Evolutionary conservation across 1,140 invertebrate genomes (phyloP).

Genomic region (Calycopis cecrops): DNA sequence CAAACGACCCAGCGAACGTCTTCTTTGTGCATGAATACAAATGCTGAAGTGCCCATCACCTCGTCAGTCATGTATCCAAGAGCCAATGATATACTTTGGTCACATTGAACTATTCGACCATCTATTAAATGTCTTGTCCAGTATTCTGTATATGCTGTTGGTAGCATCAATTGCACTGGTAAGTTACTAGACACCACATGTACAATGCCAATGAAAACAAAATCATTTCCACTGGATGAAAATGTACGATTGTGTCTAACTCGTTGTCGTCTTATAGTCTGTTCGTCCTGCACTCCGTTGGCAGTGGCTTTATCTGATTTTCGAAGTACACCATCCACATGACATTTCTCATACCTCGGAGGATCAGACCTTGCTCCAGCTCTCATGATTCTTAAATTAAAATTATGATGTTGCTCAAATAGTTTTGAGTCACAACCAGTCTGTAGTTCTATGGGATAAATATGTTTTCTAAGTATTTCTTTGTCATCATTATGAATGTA

Average conservation of each 20-base stretch:
- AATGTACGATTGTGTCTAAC: constrained; percentile 69
- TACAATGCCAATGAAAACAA: constrained; percentile 82
- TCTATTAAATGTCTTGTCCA: constrained; percentile 89
- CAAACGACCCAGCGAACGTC: constrained; percentile 91
- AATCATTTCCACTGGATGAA: constrained; percentile 76
- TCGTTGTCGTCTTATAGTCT: constrained; percentile 72
- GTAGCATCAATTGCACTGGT: constrained; percentile 82
- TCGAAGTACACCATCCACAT: constrained; percentile 76
- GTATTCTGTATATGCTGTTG: constrained; percentile 86
- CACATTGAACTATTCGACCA: constrained; percentile 90
- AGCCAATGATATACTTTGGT: constrained; percentile 90
- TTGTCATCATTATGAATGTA: constrained; percentile 89
- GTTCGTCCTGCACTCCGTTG: constrained; percentile 65
- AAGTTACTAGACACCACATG: constrained; percentile 80
- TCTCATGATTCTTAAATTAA: constrained; percentile 77
- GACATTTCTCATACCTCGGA: constrained; percentile 83
- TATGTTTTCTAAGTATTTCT: constrained; percentile 82
- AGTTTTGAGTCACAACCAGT: constrained; percentile 45
- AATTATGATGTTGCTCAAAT: constrained; percentile 71
- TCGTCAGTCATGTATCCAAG: constrained; percentile 92
- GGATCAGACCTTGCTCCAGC: constrained; percentile 81
- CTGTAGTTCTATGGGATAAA: constrained; percentile 76
- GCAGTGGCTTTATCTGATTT: constrained; percentile 73
- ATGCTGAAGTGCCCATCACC: constrained; percentile 87
- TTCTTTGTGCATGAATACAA: constrained; percentile 91